These are phyloP conservation scores for Nymphalis c-album DNA, from an alignment of 2,888 invertebrate species.

Conservation along the genomic window DNA sequence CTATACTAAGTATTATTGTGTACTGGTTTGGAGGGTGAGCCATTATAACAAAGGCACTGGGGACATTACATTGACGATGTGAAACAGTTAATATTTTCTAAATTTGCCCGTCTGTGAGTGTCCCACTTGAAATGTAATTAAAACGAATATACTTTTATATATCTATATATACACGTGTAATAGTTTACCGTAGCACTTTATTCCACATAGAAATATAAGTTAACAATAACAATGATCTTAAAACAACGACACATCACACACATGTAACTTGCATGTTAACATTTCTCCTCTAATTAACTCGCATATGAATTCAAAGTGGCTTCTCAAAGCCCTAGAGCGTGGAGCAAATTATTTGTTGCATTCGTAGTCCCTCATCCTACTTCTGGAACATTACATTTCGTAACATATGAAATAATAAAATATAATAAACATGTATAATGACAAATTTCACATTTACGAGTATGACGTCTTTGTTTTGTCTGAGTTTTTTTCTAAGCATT, in stretches of 20 bases:
- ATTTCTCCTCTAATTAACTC: slow-evolving; percentile 35
- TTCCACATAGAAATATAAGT: slow-evolving; percentile 1
- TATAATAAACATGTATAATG: neutral
- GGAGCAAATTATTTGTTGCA: slow-evolving; percentile 14
- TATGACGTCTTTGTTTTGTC: too few species aligned
- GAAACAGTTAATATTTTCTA: too few species aligned
- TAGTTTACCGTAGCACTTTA: neutral
- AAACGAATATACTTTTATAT: too few species aligned
- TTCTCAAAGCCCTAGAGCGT: slow-evolving; percentile 28
- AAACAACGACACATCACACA: slow-evolving; percentile 21
- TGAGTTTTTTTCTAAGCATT: too few species aligned
- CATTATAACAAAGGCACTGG: too few species aligned
- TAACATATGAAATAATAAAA: neutral
- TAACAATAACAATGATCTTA: slow-evolving; percentile 20
- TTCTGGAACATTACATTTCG: neutral
- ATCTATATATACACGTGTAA: neutral
- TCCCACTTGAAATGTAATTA: too few species aligned
- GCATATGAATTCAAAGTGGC: slow-evolving; percentile 36
- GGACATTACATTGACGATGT: too few species aligned
- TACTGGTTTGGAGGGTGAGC: too few species aligned
- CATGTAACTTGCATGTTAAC: slow-evolving; percentile 18
- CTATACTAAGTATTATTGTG: too few species aligned
- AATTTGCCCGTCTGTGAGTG: too few species aligned
- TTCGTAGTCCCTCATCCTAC: neutral
- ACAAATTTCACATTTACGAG: neutral